Conservation (phyloP, 2,888 invertebrate genomes). For the Pyrochroa serraticornis region DNA sequence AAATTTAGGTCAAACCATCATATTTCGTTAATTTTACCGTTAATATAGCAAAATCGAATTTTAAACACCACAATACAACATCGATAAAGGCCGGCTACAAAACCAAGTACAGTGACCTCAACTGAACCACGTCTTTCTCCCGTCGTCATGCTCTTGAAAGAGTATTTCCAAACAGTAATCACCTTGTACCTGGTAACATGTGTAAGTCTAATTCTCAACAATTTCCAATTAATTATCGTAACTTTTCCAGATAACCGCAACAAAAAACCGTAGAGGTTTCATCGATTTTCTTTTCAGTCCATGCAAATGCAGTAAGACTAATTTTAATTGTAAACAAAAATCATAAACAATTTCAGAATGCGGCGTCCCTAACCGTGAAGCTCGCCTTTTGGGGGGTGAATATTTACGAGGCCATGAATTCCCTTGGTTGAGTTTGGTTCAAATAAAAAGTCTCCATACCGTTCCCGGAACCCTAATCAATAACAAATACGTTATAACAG, state of each 20-base stretch:
- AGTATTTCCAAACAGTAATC: neutral
- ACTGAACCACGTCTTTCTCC: conserved; percentile 13
- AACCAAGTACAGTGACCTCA: conserved; percentile 28
- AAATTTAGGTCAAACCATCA: conserved; percentile 22
- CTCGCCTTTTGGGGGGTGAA: conserved; percentile 59
- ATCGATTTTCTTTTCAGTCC: conserved; percentile 44
- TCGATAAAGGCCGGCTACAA: neutral
- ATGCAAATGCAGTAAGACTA: conserved; percentile 49
- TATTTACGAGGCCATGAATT: conserved; percentile 60
- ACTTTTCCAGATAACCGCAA: neutral
- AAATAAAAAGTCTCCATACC: conserved; percentile 50
- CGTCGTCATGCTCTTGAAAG: conserved; percentile 12
- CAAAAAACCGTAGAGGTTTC: conserved; percentile 30
- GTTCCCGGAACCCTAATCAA: conserved; percentile 63
- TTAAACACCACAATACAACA: no score
- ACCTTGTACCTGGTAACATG: neutral
- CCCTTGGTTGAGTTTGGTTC: conserved; percentile 63
- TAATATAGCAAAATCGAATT: neutral
- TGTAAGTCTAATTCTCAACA: neutral
- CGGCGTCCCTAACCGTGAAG: conserved; percentile 59
- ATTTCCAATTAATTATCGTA: neutral
- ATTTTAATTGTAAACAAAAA: conserved; percentile 15
- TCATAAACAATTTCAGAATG: conserved; percentile 52
- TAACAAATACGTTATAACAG: conserved; percentile 64
- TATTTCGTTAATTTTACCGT: conserved; percentile 10